phyloP scores from a whole-genome alignment of 2,113 vertebrate species.

The Otis tarda region DNA sequence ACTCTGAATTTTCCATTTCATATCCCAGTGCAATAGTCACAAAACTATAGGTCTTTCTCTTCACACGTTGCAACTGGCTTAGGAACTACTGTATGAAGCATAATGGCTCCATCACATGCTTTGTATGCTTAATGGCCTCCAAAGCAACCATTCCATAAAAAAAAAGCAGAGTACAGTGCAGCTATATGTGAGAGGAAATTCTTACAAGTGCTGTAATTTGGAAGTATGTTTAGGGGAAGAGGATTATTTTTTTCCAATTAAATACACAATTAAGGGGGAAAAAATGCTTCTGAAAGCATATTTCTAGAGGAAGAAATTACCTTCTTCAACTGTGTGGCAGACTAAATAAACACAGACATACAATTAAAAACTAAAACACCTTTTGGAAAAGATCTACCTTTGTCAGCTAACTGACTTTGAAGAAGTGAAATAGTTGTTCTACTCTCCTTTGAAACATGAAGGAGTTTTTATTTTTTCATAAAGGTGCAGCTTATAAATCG shows the following conservation, averaged over 20 bases:
- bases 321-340: neutral
- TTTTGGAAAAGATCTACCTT: constrained; percentile 39
- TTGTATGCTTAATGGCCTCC: neutral
- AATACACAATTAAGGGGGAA: neutral
- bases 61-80: neutral
- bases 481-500: neutral
- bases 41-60: neutral
- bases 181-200: neutral
- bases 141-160: neutral
- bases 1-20: constrained; percentile 20
- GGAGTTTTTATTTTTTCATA: neutral
- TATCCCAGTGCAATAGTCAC: neutral
- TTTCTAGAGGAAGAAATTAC: constrained; percentile 1
- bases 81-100: neutral
- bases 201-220: neutral
- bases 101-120: neutral
- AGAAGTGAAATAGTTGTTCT: neutral
- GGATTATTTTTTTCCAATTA: constrained; percentile 5
- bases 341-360: constrained; percentile 10
- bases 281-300: neutral
- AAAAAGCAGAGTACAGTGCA: neutral
- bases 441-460: neutral
- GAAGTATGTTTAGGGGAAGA: neutral
- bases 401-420: neutral
- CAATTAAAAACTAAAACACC: constrained; percentile 55